phyloP scores from a whole-genome alignment of 2,888 invertebrate species.

The Hartigia nigra region DNA sequence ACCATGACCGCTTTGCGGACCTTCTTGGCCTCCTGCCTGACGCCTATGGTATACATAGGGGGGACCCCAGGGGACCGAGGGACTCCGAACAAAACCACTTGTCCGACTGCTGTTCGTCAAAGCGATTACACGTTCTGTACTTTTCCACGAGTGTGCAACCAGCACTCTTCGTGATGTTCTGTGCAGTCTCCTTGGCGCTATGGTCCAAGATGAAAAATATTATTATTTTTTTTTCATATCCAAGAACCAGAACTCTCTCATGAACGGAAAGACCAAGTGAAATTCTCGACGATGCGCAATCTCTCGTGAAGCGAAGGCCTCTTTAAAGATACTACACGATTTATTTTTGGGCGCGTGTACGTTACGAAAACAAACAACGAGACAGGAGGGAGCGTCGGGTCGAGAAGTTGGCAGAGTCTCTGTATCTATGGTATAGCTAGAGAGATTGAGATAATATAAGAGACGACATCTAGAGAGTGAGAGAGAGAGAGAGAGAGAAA shows the following conservation, averaged over 20 bases:
- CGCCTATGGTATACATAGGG: neutral
- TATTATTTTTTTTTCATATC: neutral
- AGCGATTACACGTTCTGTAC: neutral
- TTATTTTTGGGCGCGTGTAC: neutral
- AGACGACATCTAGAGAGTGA: neutral
- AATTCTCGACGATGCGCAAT: neutral
- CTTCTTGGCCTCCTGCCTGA: neutral
- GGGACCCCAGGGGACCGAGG: neutral
- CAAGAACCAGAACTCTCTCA: neutral
- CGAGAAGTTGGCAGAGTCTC: neutral
- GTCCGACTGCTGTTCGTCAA: neutral
- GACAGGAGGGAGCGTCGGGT: neutral
- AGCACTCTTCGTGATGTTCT: neutral
- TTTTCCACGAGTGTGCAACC: neutral
- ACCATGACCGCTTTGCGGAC: constrained; percentile 6
- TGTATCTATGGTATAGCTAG: neutral
- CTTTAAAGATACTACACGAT: neutral
- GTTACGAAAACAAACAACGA: neutral
- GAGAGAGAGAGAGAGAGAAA: neutral
- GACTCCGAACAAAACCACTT: neutral
- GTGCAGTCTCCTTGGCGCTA: neutral
- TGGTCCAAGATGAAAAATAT: neutral
- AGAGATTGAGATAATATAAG: neutral
- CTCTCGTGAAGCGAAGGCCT: neutral
- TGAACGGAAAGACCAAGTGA: neutral